Evolutionary conservation across 2,113 vertebrate species (phyloP), one percentile per base, ranked within the genome.

Genomic region (Uria lomvia): DNA sequence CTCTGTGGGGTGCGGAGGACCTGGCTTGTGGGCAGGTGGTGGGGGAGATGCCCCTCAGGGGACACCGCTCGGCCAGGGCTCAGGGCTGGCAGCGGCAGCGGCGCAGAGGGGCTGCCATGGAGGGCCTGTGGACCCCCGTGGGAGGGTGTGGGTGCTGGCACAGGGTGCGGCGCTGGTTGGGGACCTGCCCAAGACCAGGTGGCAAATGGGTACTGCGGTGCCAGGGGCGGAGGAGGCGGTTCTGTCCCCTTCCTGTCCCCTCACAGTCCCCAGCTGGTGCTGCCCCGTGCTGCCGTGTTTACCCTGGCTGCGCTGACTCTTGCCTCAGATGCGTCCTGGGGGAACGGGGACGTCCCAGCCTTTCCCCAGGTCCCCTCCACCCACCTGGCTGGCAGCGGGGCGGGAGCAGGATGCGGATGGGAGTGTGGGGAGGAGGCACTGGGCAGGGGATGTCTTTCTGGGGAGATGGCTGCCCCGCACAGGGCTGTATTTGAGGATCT

Each of bases 161-260:
- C 30, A 43, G 53, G 49, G 45, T 60, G 49, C 0, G 0, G 8
- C 0, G 0, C 22, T 45, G 38, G 4, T 14, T 77, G 62, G 60
- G 65, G 45, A 65, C 62, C 67, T 86, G 82, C 73, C 63, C 24
- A 15, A 52, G 53, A 70, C 58, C 91, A 93, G 84, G 49, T 88
- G 70, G 56, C 68, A 94, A 67, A 56, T 3, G 23, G 21, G 11
- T 22, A 19, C 40, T 4, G 6, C 3, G 23, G 29, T 32, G 70
- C 29, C 1, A 0, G 32, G 32, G 34, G 10, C 1, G 18, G 66
- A 92, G 40, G 40, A 78, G 30, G 42, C 7, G 5, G 19, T 45
- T 87, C 27, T 70, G 30, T 50, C 38, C 49, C 45, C 36, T 70
- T 18, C 30, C 24, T 62, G 47, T 53, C 18, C 55, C 29, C n/a